Base-by-base conservation (phyloP, 1,140 invertebrate species). In the Neotoxoptera formosana region DNA sequence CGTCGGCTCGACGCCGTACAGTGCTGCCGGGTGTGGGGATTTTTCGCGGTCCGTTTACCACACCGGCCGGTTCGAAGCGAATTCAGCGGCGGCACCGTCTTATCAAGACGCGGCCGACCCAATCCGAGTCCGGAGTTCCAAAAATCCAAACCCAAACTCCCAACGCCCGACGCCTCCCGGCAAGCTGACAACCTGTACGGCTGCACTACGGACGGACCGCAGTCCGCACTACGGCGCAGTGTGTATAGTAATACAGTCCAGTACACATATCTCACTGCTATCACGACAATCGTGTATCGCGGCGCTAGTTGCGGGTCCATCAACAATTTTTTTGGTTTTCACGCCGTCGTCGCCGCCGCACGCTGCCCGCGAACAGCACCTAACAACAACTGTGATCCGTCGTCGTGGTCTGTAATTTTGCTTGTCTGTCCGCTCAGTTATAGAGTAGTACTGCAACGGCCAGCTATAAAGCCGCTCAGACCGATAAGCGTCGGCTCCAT, bases 11-110 rank as follows among this genome's bases (percentile, higher is more conserved):
- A 76, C n/a, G 30, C 14, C 14, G 25, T 4, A 53, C 51, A 53
- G 6, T 21, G 0, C 6, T n/a, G 60, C 6, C 14, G n/a, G n/a
- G 60, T 6, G 14, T 41, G 21, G 11, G 25, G 23, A 11, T 45
- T 41, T 45, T 84, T 84, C 9, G n/a, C 30, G 84, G 45, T 87
- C 8, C 4, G 84, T n/a, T 41, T 23, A 45, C 21, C 11, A 9
- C 23, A 41, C 83, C 45, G 83, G 6, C 30, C n/a, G 51, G 21
- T 53, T 53, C 21, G 21, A 76, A n/a, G 8, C 34, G 8, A 51
- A 47, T 47, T 89, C 25, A n/a, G 89, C 89, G 89, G 89, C 41
- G 41, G 41, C 41, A 47, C n/a, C 89, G 45, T 60, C 36, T 90
- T 90, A 90, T 90, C 87, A 89, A 51, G 2, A 83, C 2, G 8